A percentile compares a stretch with the other conserved stretches of the same genome.
Conservation (phyloP, 2,113 vertebrate genomes). For the Oreamnos americanus region DNA sequence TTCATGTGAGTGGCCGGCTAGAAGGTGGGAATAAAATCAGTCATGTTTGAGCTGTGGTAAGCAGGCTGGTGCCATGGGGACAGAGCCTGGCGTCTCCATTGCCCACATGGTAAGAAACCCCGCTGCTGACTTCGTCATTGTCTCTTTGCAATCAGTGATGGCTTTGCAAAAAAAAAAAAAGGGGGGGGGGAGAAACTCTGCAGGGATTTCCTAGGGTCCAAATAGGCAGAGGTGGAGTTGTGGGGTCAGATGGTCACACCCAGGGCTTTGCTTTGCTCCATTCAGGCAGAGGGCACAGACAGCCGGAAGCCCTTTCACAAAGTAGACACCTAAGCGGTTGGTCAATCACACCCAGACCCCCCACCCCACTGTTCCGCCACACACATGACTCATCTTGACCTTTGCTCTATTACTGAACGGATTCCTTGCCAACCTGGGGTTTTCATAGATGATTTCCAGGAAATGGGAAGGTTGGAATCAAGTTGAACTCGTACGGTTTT, state of each 20-base stretch:
- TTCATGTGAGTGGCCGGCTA: neutral
- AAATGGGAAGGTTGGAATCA: neutral
- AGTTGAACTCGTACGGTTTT: constrained; percentile 30
- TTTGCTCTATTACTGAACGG: neutral
- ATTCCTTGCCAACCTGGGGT: neutral
- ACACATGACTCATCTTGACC: neutral
- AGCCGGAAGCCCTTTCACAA: neutral
- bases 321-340: neutral
- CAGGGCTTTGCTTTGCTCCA: neutral
- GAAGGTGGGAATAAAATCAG: neutral
- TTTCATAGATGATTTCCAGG: constrained; percentile 46
- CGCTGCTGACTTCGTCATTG: neutral
- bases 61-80: neutral
- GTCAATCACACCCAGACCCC: neutral
- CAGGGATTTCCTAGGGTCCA: neutral
- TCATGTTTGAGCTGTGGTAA: neutral
- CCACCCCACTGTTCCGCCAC: neutral
- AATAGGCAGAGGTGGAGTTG: neutral
- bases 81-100: neutral
- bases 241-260: neutral
- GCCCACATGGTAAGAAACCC: neutral
- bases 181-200: neutral
- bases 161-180: neutral
- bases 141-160: neutral
- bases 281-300: accelerated